Base-by-base conservation (phyloP, 2,888 invertebrate species). In the Lacanobia oleracea region DNA sequence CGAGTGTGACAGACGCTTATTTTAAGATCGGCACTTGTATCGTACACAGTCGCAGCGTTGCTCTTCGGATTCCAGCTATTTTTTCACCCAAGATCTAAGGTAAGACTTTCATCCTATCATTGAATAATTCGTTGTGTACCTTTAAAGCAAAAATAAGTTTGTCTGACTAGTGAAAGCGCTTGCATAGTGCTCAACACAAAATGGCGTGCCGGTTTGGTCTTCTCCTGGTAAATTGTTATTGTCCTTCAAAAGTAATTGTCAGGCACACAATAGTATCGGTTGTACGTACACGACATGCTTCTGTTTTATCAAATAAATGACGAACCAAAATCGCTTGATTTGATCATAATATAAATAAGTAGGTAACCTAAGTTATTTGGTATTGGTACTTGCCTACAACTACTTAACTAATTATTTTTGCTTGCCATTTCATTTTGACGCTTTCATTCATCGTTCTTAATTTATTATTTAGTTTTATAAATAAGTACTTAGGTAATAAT, bases 201-300 rank as follows among this genome's bases (percentile, higher is more conserved):
- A 62, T 63, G 48, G 59, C 71, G 62, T n/a, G n/a, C 62, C 71
- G 77, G 51, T 62, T n/a, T 67, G 9, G 18, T 48, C 33, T 12
- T 23, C 0, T n/a, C 21, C 7, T 10, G 6, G 12, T 33, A 27
- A 14, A 51, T 70, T 51, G 18, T n/a, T 45, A 16, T 5, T 33
- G 50, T 61, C 68, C 75, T 61, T 68, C 60, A 23, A n/a, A 50
- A 57, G 43, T 21, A 33, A 37, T 9, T 72, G 51, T 48, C 18
- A 1, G n/a, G 12, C 21, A 27, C 10, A 43, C 12, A 2, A 12
- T 2, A 37, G 6, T 43, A 14, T 16, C 33, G 4, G 21, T 45
- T 45, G 21, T 50, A 18, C 6, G 12, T 33, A 48, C 1, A n/a
- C 12, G 10, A 16, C 12, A 33, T 43, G 1, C n/a, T 51, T 57